These are phyloP conservation scores for Drosophila tsacasi DNA, from an alignment of 1,140 invertebrate species.

Conservation along the genomic window DNA sequence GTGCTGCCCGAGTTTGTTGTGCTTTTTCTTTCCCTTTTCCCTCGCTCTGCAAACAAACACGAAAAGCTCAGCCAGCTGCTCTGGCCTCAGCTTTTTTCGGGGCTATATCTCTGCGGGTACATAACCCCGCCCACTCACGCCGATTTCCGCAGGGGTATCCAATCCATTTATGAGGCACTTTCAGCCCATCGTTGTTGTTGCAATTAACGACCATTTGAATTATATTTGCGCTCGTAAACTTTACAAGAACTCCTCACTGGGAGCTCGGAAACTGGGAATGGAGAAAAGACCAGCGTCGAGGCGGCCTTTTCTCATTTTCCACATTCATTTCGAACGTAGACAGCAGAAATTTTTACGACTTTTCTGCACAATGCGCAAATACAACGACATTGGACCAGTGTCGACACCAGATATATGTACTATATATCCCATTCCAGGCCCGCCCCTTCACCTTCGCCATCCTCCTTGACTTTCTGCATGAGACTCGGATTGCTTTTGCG, in stretches of 20 bases:
- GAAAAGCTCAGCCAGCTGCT: constrained; percentile 47
- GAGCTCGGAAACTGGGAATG: neutral
- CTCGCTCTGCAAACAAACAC: constrained; percentile 40
- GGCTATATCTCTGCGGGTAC: constrained; percentile 23
- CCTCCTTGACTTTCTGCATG: constrained; percentile 22
- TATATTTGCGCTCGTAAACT: constrained; percentile 85
- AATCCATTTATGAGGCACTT: constrained; percentile 80
- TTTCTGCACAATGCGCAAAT: constrained; percentile 82
- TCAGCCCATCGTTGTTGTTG: constrained; percentile 77
- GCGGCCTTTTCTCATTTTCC: constrained; percentile 32
- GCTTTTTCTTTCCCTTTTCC: constrained; percentile 31
- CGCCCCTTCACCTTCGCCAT: constrained; percentile 21
- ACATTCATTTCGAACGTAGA: constrained; percentile 76
- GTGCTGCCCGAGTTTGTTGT: constrained; percentile 54
- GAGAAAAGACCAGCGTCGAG: neutral
- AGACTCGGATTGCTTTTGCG: constrained; percentile 10
- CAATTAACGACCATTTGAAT: constrained; percentile 85
- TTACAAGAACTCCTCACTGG: constrained; percentile 71
- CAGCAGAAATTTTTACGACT: constrained; percentile 82
- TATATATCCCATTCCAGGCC: constrained; percentile 7
- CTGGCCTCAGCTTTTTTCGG: constrained; percentile 22
- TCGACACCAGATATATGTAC: constrained; percentile 30
- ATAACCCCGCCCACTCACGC: constrained; percentile 55
- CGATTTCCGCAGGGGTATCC: constrained; percentile 49
- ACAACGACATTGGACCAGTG: constrained; percentile 72